These are phyloP conservation scores for Steinernema feltiae DNA, from an alignment of 1,140 invertebrate species.

Conservation along the genomic window DNA sequence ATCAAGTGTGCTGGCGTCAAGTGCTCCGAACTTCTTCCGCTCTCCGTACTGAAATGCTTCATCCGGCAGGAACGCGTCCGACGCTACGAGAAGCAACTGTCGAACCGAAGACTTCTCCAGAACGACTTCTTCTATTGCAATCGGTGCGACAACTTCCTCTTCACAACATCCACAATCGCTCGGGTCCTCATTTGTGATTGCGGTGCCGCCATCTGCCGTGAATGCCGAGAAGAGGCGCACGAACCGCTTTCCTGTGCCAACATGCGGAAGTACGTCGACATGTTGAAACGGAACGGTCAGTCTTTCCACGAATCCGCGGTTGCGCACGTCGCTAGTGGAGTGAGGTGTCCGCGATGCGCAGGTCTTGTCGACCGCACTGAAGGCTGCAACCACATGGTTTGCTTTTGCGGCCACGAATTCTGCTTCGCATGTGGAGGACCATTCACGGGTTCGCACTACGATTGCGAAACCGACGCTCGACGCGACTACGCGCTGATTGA, in stretches of 20 bases:
- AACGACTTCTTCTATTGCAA: neutral
- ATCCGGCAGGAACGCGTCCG: neutral
- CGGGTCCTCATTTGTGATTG: neutral
- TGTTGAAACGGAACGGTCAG: neutral
- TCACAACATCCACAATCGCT: neutral
- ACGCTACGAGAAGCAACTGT: neutral
- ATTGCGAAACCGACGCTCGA: neutral
- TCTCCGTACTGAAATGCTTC: neutral
- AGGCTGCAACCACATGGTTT: neutral
- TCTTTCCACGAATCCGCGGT: neutral
- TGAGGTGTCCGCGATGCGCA: neutral
- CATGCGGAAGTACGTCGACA: neutral
- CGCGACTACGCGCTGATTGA: neutral
- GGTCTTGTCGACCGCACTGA: neutral
- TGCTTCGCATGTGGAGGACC: neutral
- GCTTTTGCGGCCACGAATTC: neutral
- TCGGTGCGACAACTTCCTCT: neutral
- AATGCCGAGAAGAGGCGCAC: neutral
- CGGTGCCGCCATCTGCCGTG: neutral
- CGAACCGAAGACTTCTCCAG: neutral
- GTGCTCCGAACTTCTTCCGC: neutral
- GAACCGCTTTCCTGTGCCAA: neutral
- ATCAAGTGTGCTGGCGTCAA: neutral
- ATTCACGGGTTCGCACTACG: neutral
- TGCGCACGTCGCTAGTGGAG: neutral